These are phyloP conservation scores for Paraplagusia blochii DNA, from an alignment of 2,113 vertebrate genomes.

Conservation along the genomic window DNA sequence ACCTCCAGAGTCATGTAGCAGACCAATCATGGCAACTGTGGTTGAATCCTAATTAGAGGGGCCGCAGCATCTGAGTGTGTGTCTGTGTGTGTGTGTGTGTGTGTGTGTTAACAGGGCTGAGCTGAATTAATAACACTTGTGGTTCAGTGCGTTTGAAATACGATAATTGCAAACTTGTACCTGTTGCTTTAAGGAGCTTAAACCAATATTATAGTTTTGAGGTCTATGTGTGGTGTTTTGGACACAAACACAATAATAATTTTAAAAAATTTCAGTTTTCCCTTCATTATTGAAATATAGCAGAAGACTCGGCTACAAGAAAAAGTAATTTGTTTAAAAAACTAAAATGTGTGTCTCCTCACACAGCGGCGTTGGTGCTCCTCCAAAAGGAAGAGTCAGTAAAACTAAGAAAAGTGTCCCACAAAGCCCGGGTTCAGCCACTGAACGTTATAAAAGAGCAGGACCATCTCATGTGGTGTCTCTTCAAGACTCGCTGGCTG, in stretches of 20 bases:
- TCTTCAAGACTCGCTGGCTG: slow-evolving; percentile 58
- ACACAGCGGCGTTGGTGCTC: slow-evolving; percentile 31
- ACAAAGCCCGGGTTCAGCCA: slow-evolving; percentile 56
- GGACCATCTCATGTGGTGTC: slow-evolving; percentile 61
- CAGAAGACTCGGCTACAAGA: slow-evolving; percentile 33
- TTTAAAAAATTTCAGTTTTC: too few species aligned
- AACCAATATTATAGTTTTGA: slow-evolving; percentile 33
- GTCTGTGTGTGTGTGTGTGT: slow-evolving; percentile 31
- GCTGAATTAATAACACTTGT: slow-evolving; percentile 34
- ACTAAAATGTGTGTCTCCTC: slow-evolving; percentile 26
- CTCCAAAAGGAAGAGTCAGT: slow-evolving; percentile 61
- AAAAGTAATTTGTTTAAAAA: too few species aligned
- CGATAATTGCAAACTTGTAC: slow-evolving; percentile 34
- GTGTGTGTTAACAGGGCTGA: slow-evolving; percentile 32
- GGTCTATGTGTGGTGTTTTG: slow-evolving; percentile 8
- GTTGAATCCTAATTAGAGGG: slow-evolving; percentile 67
- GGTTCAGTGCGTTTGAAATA: slow-evolving; percentile 38
- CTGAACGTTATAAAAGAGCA: slow-evolving; percentile 52
- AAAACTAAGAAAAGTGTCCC: slow-evolving; percentile 67
- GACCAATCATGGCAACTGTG: slow-evolving; percentile 59
- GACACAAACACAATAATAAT: slow-evolving; percentile 8
- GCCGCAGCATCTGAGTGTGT: slow-evolving; percentile 29
- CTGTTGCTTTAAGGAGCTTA: slow-evolving; percentile 17
- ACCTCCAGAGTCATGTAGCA: slow-evolving; percentile 40
- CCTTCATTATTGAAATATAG: slow-evolving; percentile 14